phyloP scores from a whole-genome alignment of 2,113 vertebrate species.

The Fregetta grallaria region DNA sequence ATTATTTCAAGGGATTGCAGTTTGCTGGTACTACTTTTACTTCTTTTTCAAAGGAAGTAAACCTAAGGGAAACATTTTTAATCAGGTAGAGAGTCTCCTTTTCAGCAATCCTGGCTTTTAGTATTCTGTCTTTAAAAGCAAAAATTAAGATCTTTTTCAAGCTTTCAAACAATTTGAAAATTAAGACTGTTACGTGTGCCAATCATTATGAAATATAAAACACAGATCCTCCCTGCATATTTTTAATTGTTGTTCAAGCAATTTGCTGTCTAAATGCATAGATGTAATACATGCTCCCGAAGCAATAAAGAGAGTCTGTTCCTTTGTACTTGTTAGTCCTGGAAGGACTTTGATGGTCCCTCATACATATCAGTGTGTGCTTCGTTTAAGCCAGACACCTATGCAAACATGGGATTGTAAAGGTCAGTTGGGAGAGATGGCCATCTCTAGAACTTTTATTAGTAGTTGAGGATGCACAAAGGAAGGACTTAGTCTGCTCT shows the following conservation, averaged over 20 bases:
- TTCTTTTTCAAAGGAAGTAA: background rate
- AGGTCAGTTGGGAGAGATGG: background rate
- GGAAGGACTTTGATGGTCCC: background rate
- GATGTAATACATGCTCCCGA: background rate
- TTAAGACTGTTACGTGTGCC: background rate
- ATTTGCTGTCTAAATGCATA: background rate
- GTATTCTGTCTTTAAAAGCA: background rate
- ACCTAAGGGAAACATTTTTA: background rate
- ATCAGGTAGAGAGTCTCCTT: background rate
- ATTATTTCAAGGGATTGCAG: background rate
- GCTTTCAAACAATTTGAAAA: background rate
- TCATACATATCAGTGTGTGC: background rate
- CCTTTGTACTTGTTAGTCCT: background rate
- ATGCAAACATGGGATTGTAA: background rate
- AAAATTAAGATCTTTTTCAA: background rate
- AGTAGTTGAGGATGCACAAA: background rate
- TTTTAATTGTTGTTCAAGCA: background rate
- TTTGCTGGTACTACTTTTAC: background rate
- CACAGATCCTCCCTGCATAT: rapidly evolving
- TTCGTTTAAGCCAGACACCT: background rate
- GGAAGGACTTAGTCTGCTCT: background rate
- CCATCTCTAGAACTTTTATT: background rate
- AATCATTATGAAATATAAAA: background rate
- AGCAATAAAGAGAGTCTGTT: background rate
- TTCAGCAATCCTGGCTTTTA: background rate